Base-by-base conservation (phyloP, 2,888 invertebrate species). In the Philhelius pedissequus region DNA sequence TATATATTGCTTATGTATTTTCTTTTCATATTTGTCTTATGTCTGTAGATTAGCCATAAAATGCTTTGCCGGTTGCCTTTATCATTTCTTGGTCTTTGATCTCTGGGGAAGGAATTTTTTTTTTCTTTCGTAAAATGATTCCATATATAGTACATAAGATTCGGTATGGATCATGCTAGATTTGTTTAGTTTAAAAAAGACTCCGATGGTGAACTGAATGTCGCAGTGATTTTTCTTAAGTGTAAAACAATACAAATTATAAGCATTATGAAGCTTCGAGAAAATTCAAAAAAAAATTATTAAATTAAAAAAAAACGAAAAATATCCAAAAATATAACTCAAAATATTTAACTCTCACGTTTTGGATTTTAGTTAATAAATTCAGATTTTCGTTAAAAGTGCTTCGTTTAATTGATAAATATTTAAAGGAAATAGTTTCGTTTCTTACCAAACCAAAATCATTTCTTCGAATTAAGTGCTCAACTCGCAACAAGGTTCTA, bases 21-120 rank as follows among this genome's bases (percentile, higher is more conserved):
- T 54, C 52, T 27, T 20, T 50, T 20, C 5, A 32, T 71, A 60
- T 74, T 78, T 30, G 73, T 69, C 35, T 75, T 74, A 25, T 43
- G 62, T 76, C 50, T n/a, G 30, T 40, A 78, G 83, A 83, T 83
- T 79, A 83, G 43, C 38, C 20, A 43, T 60, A 15, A 60, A 43
- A 64, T 50, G 32, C 38, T 64, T 35, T 32, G 73, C 73, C 77
- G 73, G 73, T 25, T 38, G 30, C 22, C 56, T 68, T 79, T 83
- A 83, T 79, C 83, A 38, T 22, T 20, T 45, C 52, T 64, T 56
- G 69, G 64, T 74, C 27, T 79, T 74, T 69, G 74, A 83, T 83
- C 69, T 70, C 52, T 74, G 18, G 62, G 32, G 25, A 40, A n/a
- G n/a, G 66, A 73, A 45, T 76, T 66, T 45, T 78, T 78, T 71